Evolutionary conservation across 1,140 invertebrate genomes (phyloP).

Genomic region (Papilio aristodemus): DNA sequence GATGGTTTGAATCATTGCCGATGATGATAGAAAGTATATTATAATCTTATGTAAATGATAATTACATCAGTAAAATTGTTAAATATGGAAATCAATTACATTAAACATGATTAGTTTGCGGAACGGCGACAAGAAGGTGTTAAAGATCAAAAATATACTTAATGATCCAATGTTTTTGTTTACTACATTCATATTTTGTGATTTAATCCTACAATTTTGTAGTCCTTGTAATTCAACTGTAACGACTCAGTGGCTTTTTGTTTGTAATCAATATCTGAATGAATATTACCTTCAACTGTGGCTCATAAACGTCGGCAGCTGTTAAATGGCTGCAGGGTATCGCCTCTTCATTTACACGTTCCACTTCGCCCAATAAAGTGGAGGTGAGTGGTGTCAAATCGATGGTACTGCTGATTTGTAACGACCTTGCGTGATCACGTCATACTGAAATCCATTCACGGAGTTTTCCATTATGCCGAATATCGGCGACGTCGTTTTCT

Average conservation of each 20-base stretch:
- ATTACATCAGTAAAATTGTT: too few relatives aligned
- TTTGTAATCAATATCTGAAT: slow-evolving; percentile 59
- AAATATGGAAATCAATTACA: too few relatives aligned
- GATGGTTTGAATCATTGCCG: too few relatives aligned
- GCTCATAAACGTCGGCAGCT: slow-evolving; percentile 55
- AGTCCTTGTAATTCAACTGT: neutral
- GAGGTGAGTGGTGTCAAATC: slow-evolving; percentile 73
- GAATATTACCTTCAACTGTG: slow-evolving; percentile 68
- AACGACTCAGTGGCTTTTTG: slow-evolving; percentile 14
- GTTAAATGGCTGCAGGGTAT: slow-evolving; percentile 66
- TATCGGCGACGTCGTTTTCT: neutral
- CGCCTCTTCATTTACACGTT: slow-evolving; percentile 72
- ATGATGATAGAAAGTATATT: too few relatives aligned
- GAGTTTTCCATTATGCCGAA: slow-evolving; percentile 43
- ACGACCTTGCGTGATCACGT: slow-evolving; percentile 53
- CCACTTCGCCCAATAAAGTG: slow-evolving; percentile 69
- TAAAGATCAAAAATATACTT: too few relatives aligned
- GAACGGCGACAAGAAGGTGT: too few relatives aligned
- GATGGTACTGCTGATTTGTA: slow-evolving; percentile 54
- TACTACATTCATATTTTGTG: too few relatives aligned
- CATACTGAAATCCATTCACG: slow-evolving; percentile 38
- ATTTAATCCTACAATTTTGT: too few relatives aligned
- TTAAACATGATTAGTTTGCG: too few relatives aligned
- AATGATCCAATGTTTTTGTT: too few relatives aligned
- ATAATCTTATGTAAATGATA: too few relatives aligned